These are phyloP conservation scores for Musca vetustissima DNA, from an alignment of 1,140 invertebrate genomes.

Conservation along the genomic window DNA sequence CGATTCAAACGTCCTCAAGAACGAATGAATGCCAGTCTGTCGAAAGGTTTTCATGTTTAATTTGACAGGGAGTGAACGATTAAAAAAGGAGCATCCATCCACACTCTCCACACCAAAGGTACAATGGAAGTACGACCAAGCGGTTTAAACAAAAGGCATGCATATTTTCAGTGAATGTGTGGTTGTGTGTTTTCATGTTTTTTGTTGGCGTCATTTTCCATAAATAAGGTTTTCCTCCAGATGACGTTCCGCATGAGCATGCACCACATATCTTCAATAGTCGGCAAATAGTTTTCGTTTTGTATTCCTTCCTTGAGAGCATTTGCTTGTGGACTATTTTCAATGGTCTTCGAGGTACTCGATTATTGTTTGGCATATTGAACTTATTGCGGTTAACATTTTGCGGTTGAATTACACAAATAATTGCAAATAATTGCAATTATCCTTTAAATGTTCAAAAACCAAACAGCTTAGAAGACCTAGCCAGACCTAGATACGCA, in stretches of 20 bases:
- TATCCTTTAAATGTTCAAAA: conserved; percentile 20
- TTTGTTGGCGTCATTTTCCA: too few relatives aligned
- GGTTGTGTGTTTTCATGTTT: not conserved
- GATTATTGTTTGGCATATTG: not conserved
- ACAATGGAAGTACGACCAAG: not conserved
- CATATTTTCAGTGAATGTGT: too few relatives aligned
- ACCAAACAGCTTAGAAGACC: not conserved
- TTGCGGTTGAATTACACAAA: conserved; percentile 41
- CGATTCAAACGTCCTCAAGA: too few relatives aligned
- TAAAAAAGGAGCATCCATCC: conserved; percentile 16
- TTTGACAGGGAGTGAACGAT: conserved; percentile 10
- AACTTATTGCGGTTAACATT: conserved; percentile 37
- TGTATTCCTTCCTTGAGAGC: too few relatives aligned
- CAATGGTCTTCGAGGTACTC: not conserved
- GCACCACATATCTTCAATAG: too few relatives aligned
- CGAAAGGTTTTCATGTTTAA: conserved; percentile 14
- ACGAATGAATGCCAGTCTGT: too few relatives aligned
- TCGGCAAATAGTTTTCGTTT: too few relatives aligned
- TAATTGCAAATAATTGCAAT: conserved; percentile 23
- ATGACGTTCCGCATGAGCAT: too few relatives aligned
- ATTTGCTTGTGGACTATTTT: too few relatives aligned
- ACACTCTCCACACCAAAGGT: not conserved
- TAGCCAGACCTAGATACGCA: not conserved
- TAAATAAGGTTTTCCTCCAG: too few relatives aligned
- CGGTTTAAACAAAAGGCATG: not conserved